Conservation (phyloP, 2,113 vertebrate species). For the Dicaeum eximium region DNA sequence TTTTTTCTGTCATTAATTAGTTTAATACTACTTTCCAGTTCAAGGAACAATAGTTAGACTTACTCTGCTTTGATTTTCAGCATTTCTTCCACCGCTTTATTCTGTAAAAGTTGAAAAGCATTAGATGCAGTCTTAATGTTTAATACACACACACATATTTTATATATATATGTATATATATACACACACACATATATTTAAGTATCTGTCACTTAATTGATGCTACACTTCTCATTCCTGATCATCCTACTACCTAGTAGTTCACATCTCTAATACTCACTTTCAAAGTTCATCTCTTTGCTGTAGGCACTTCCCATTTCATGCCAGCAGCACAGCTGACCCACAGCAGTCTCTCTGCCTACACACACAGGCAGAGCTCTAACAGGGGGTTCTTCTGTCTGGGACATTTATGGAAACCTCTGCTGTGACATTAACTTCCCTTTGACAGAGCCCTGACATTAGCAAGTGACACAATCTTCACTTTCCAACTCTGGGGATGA, state of each 20-base stretch:
- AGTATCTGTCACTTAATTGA: background rate
- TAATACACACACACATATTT: background rate
- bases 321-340: background rate
- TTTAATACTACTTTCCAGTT: background rate
- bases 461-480: background rate
- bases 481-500: background rate
- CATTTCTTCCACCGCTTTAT: conserved; percentile 74
- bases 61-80: conserved; percentile 81
- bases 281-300: background rate
- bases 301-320: background rate
- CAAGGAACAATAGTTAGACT: conserved; percentile 53
- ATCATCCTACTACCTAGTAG: background rate
- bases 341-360: background rate
- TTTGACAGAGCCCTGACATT: background rate
- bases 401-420: background rate
- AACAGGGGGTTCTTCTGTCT: background rate
- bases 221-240: background rate
- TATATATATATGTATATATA: no score
- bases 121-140: background rate
- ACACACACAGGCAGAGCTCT: background rate
- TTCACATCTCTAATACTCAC: background rate
- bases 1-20: background rate
- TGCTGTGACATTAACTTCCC: background rate
- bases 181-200: background rate
- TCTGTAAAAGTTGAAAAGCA: conserved; percentile 58